Evolutionary conservation across 2,797 vertebrate species (phyloP), one percentile per base, ranked within the genome.

Genomic region (Sebastes taczanowskii): DNA sequence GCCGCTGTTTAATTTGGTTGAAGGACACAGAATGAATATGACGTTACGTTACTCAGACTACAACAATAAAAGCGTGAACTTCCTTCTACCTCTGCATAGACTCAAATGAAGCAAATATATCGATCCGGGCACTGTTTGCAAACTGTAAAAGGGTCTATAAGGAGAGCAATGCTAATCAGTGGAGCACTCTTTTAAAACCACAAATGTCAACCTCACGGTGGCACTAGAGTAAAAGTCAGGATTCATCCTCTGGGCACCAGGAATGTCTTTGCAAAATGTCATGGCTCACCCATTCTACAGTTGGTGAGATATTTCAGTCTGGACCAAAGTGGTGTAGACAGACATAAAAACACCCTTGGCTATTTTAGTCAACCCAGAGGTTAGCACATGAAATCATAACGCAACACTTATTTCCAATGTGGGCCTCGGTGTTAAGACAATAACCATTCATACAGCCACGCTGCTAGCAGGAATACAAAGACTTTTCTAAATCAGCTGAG

Each of bases 401-500:
- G 11, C 27, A 66, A 29, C 38, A 49, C 64, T 29, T 30, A 29
- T 46, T 66, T 65, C 16, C 16, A 63, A 63, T 22, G n/a, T 63
- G 14, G 25, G 29, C 58, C 58, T 29, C 27, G 7, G 58, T 30
- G 58, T 30, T 60, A 30, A 60, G 58, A 60, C 58, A 59, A 56
- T 11, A 56, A 32, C 60, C 30, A 38, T 38, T 11, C 56, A 55
- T 9, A 4, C 3, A 20, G 42, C 46, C 22, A 13, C 23, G 30
- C 61, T 3, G 7, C 55, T 11, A 62, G 35, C 29, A 35, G 3
- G 22, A 23, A 62, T 66, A 35, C 68, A 82, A 29, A 38, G 27
- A 42, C 53, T 22, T 67, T 63, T 27, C 52, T 64, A 65, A 82
- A 86, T 79, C 22, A 61, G 32, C 14, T 25, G 70, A 65, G 30